phyloP scores from a whole-genome alignment of 1,140 invertebrate species.

The Musca domestica region DNA sequence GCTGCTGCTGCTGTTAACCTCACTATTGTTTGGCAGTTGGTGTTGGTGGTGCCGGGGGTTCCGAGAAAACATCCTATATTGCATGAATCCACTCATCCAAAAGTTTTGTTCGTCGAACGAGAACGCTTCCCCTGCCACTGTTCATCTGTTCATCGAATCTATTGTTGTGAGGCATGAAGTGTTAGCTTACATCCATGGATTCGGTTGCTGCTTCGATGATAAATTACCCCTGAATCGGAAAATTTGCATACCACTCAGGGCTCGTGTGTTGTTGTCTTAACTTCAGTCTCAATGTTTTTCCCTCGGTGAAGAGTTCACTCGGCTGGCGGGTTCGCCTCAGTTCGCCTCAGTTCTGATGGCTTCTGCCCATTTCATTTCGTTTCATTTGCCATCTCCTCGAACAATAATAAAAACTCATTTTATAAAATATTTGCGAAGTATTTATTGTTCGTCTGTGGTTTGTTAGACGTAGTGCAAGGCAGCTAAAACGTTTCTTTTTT shows the following conservation, averaged over 20 bases:
- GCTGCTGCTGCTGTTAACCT: neutral
- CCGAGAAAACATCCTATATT: neutral
- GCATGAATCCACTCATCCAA: neutral
- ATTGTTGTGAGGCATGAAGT: neutral
- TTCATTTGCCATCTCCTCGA: conserved; percentile 3
- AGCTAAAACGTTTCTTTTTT: conserved; percentile 7
- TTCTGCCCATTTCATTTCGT: neutral
- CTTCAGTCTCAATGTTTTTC: neutral
- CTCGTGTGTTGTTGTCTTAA: neutral
- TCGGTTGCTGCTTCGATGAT: conserved; percentile 10
- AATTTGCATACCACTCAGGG: conserved; percentile 5
- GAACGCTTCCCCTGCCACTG: neutral
- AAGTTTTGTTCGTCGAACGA: neutral
- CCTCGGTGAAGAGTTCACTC: neutral
- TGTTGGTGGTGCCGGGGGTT: neutral
- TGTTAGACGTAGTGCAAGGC: neutral
- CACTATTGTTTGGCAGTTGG: too few species aligned
- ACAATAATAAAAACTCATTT: conserved; percentile 20
- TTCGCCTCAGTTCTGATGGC: neutral
- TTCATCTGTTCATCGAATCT: neutral
- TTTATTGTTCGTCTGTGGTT: conserved; percentile 21
- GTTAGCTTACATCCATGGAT: conserved; percentile 6
- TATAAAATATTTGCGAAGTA: conserved; percentile 10
- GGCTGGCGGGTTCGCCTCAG: neutral
- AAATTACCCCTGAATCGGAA: conserved; percentile 17